Percentiles rank a stretch among this genome's conserved stretches.
phyloP scores from a whole-genome alignment of 1,140 invertebrate species.

The Drosophila murphyi region DNA sequence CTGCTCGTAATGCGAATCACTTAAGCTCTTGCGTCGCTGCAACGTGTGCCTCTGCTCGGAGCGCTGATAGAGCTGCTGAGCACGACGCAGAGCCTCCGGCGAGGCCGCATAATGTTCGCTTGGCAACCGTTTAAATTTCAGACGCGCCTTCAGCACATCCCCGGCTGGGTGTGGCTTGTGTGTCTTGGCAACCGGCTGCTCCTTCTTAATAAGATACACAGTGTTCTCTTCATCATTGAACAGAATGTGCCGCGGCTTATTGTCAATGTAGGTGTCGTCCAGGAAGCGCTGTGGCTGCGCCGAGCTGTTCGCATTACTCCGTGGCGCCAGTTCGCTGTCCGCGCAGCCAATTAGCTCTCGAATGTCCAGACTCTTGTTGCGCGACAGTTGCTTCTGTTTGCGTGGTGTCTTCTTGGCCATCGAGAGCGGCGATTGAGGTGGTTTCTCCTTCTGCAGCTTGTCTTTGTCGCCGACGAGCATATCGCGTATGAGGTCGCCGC shows the following conservation, averaged over 20 bases:
- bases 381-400: conserved; percentile 62
- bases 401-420: conserved; percentile 51
- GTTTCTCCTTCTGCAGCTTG: conserved; percentile 68
- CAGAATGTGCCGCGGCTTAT: conserved; percentile 76
- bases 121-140: conserved; percentile 76
- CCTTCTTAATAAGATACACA: conserved; percentile 80
- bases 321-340: conserved; percentile 57
- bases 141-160: conserved; percentile 65
- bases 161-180: conserved; percentile 33
- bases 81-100: conserved; percentile 66
- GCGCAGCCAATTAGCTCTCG: conserved; percentile 74
- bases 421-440: conserved; percentile 57
- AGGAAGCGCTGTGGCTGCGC: conserved; percentile 59
- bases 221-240: conserved; percentile 83
- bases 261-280: conserved; percentile 81
- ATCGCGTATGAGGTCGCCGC: conserved; percentile 77
- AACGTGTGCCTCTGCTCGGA: conserved; percentile 62
- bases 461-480: conserved; percentile 74
- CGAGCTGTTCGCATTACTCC: neutral
- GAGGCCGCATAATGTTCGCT: conserved; percentile 60
- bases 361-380: conserved; percentile 81
- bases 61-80: conserved; percentile 61
- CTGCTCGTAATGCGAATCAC: conserved; percentile 53
- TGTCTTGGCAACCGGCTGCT: conserved; percentile 67
- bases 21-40: conserved; percentile 68